Evolutionary conservation across 2,113 vertebrate genomes (phyloP), one percentile per base, ranked within the genome.

Genomic region (Accipiter virgatus): DNA sequence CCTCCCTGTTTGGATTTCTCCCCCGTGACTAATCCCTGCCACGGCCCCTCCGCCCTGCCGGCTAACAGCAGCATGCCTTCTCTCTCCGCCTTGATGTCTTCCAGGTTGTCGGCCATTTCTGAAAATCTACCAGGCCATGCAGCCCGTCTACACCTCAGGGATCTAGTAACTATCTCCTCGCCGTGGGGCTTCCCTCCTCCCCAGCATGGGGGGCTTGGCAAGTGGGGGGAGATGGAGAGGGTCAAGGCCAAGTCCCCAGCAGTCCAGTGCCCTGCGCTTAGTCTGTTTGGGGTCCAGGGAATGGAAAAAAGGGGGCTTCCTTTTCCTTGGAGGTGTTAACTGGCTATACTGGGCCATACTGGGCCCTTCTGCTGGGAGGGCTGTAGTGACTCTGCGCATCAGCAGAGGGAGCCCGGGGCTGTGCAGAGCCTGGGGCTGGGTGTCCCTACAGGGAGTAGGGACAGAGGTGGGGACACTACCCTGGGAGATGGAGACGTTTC

Each of bases 91-190:
- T 87, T 96, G 84, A 92, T 94, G 85, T 97, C 90, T 97, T 97
- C 74, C 96, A 99, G 99, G 99, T 96, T 99, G 99, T 92, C 99
- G 99, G 63, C 99, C 99, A 17, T 99, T 99, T 93, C 99, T 99
- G 81, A 99, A 99, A 97, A 99, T 99, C 97, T 99, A 99, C 98
- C 99, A 99, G 97, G 99, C 99, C 93, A 99, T 99, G 99, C 99
- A 99, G 95, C 99, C 99, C 8, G 99, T 99, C 91, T 99, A 99
- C 98, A 99, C 99, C 12, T 99, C 99, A 67, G 99, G 99, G 85
- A 99, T 99, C 98, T 99, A 99, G 99, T 99, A 98, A 99, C 98
- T 98, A 96, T 96, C 88, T 90, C 56, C 4, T 50, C 3, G 0
- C 52, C 1, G 0, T 16, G 81, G 89, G 67, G 27, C 36, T 93